Percentiles rank a stretch among this genome's conserved stretches.
phyloP scores from a whole-genome alignment of 2,113 vertebrate genomes.

The Aramus guarauna region DNA sequence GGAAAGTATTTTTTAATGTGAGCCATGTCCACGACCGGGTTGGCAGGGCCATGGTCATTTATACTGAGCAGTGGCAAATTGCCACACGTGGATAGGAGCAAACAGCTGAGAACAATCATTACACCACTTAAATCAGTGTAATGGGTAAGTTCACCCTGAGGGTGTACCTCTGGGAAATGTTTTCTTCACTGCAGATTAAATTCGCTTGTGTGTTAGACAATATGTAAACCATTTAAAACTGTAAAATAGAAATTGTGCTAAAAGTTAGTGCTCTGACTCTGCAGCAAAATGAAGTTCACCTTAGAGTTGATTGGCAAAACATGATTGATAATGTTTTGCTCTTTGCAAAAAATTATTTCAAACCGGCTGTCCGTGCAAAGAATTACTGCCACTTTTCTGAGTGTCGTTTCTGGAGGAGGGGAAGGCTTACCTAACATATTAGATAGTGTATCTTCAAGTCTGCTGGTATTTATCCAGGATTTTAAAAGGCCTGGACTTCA shows the following conservation, averaged over 20 bases:
- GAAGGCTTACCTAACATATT: background rate
- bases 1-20: background rate
- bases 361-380: background rate
- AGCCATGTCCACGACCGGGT: background rate
- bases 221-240: background rate
- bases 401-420: background rate
- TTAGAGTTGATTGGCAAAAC: background rate
- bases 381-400: background rate
- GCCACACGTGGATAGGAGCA: background rate
- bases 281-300: background rate
- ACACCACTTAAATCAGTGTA: background rate
- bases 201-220: background rate
- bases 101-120: background rate
- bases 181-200: background rate
- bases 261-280: background rate
- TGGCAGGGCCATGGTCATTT: background rate
- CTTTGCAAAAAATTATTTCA: background rate
- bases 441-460: background rate
- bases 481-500: background rate
- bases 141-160: background rate
- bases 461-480: background rate
- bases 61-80: background rate
- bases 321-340: background rate
- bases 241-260: background rate
- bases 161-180: background rate